A percentile compares a stretch with the other conserved stretches of the same genome.
Evolutionary conservation across 1,140 invertebrate genomes (phyloP).

Genomic region (Drosophila pachea): DNA sequence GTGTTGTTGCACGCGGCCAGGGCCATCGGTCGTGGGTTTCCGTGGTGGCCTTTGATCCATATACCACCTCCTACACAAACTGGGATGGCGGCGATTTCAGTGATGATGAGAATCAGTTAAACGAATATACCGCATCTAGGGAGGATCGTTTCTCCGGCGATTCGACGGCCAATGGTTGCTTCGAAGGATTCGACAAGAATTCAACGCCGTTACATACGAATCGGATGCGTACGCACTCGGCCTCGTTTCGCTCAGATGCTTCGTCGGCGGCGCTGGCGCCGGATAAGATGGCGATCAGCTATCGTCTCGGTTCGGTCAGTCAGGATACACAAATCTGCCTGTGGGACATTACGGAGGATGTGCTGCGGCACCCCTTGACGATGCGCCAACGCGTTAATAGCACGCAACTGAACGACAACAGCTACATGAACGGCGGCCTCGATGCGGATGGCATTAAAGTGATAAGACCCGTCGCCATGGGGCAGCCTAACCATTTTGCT

Average conservation of each 20-base stretch:
- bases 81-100: slow-evolving; percentile 81
- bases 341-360: slow-evolving; percentile 99
- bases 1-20: slow-evolving; percentile 96
- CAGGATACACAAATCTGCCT: slow-evolving; percentile 99
- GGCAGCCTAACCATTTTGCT: slow-evolving; percentile 52
- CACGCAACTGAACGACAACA: slow-evolving; percentile 60
- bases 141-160: slow-evolving; percentile 70
- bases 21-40: slow-evolving; percentile 98
- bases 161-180: slow-evolving; percentile 77
- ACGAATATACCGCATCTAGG: slow-evolving; percentile 69
- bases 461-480: slow-evolving; percentile 70
- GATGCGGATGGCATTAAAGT: slow-evolving; percentile 70
- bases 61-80: slow-evolving; percentile 85
- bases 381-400: slow-evolving; percentile 71
- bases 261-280: slow-evolving; percentile 70
- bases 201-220: slow-evolving; percentile 68
- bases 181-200: slow-evolving; percentile 78
- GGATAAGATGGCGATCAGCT: slow-evolving; percentile 83
- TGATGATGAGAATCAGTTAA: slow-evolving; percentile 82
- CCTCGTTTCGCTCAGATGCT: slow-evolving; percentile 80
- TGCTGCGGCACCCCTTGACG: slow-evolving; percentile 85
- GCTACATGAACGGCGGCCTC: slow-evolving; percentile 66
- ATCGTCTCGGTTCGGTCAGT: slow-evolving; percentile 96
- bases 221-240: slow-evolving; percentile 79
- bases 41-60: slow-evolving; percentile 97